Conservation (phyloP, 2,888 invertebrate species). For the Folsomia candida region DNA sequence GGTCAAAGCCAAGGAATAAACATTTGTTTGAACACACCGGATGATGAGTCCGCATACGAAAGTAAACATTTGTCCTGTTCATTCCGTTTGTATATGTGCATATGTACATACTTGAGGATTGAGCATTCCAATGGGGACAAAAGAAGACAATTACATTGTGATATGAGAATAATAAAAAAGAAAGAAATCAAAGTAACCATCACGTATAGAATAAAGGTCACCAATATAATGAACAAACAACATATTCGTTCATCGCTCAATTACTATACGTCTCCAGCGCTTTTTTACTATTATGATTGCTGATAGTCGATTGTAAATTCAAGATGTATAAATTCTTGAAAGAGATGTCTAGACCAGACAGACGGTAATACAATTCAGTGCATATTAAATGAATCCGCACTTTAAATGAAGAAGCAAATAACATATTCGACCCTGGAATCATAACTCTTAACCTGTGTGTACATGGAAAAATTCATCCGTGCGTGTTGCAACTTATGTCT, state of each 20-base stretch:
- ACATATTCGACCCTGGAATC: constrained; percentile 13
- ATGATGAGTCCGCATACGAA: not conserved
- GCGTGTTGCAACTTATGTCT: not conserved
- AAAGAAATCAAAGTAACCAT: not conserved
- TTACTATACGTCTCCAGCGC: not conserved
- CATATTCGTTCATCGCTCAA: not conserved
- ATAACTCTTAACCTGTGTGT: constrained; percentile 9
- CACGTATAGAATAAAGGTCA: not conserved
- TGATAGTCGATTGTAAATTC: constrained; percentile 5
- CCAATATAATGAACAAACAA: not conserved
- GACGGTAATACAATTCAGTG: not conserved
- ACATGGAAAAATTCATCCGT: not conserved
- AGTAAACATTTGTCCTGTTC: not conserved
- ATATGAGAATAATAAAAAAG: not conserved
- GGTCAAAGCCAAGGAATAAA: not conserved
- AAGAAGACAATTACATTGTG: not conserved
- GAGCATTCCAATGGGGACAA: not conserved
- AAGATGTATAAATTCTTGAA: not conserved
- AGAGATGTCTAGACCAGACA: constrained; percentile 14
- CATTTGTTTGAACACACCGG: no score
- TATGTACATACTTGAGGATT: no score
- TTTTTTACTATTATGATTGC: not conserved
- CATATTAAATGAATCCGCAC: not conserved
- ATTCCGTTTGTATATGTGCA: not conserved
- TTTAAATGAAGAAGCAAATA: constrained; percentile 11